phyloP scores from a whole-genome alignment of 2,113 vertebrate genomes.

The Hiodon tergisus region DNA sequence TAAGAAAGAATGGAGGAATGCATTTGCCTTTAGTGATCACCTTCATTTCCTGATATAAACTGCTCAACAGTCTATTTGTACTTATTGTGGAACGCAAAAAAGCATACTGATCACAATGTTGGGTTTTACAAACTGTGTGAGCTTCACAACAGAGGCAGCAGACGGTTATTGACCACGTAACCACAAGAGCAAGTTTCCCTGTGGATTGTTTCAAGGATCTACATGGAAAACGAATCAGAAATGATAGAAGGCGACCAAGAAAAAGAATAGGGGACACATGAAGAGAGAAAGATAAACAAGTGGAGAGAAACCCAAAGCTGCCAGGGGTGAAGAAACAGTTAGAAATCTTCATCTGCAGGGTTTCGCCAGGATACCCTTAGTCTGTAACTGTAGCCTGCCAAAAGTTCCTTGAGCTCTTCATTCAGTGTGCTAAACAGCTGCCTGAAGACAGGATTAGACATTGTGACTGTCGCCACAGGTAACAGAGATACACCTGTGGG shows the following conservation, averaged over 20 bases:
- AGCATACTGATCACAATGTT: too few species aligned
- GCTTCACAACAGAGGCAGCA: slow-evolving; percentile 53
- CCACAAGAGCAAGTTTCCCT: slow-evolving; percentile 56
- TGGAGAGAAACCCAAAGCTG: background rate
- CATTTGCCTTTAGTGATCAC: slow-evolving; percentile 54
- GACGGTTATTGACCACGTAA: slow-evolving; percentile 50
- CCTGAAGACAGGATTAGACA: slow-evolving; percentile 67
- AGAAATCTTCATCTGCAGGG: slow-evolving; percentile 38
- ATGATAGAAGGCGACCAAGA: slow-evolving; percentile 48
- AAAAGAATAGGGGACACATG: slow-evolving; percentile 32
- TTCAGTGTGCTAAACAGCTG: slow-evolving; percentile 64
- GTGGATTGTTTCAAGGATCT: slow-evolving; percentile 55
- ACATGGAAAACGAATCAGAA: slow-evolving; percentile 53
- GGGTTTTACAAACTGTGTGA: too few species aligned
- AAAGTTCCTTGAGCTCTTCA: slow-evolving; percentile 56
- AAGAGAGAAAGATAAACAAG: slow-evolving; percentile 26
- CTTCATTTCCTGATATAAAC: too few species aligned
- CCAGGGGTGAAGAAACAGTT: slow-evolving; percentile 34
- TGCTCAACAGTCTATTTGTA: too few species aligned
- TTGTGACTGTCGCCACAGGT: slow-evolving; percentile 58
- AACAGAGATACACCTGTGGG: slow-evolving; percentile 59
- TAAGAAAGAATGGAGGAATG: slow-evolving; percentile 56
- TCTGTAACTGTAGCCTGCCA: slow-evolving; percentile 69
- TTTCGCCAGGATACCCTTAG: slow-evolving; percentile 63
- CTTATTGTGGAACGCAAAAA: too few species aligned